Evolutionary conservation across 2,888 invertebrate genomes (phyloP).

Genomic region (Drosophila birchii): DNA sequence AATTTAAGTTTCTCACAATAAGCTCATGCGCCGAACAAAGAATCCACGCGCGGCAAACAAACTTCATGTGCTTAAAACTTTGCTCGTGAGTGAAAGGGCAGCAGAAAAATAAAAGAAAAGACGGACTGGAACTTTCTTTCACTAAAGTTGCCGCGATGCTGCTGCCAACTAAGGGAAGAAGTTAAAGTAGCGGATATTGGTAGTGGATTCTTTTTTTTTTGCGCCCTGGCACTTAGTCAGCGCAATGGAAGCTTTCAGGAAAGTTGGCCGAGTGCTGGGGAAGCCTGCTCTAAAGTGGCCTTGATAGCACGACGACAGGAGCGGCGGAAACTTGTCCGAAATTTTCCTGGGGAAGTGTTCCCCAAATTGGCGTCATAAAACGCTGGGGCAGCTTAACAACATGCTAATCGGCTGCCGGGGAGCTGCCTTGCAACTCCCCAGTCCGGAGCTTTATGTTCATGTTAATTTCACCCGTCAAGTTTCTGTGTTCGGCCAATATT

Average conservation of each 20-base stretch:
- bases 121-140: constrained; percentile 53
- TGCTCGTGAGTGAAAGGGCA: constrained; percentile 58
- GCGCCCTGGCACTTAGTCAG: constrained; percentile 46
- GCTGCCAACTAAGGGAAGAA: constrained; percentile 47
- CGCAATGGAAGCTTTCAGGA: constrained; percentile 42
- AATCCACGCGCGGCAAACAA: constrained; percentile 38
- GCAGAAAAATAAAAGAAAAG: constrained; percentile 40
- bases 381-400: constrained; percentile 37
- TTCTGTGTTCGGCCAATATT: constrained; percentile 46
- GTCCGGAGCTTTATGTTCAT: constrained; percentile 55
- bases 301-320: constrained; percentile 17
- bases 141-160: constrained; percentile 50
- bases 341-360: constrained; percentile 22
- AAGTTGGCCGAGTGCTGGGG: constrained; percentile 10
- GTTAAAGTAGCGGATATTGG: constrained; percentile 73
- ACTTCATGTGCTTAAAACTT: constrained; percentile 76
- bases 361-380: constrained; percentile 47
- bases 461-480: constrained; percentile 67
- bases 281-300: constrained; percentile 41
- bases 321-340: constrained; percentile 24
- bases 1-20: constrained; percentile 75
- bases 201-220: constrained; percentile 42
- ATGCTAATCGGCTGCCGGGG: constrained; percentile 64
- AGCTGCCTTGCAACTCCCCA: constrained; percentile 22
- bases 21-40: constrained; percentile 45